Percentiles rank a stretch among this genome's conserved stretches.
Evolutionary conservation across 2,888 invertebrate genomes (phyloP).

Genomic region (Steromphala cineraria): DNA sequence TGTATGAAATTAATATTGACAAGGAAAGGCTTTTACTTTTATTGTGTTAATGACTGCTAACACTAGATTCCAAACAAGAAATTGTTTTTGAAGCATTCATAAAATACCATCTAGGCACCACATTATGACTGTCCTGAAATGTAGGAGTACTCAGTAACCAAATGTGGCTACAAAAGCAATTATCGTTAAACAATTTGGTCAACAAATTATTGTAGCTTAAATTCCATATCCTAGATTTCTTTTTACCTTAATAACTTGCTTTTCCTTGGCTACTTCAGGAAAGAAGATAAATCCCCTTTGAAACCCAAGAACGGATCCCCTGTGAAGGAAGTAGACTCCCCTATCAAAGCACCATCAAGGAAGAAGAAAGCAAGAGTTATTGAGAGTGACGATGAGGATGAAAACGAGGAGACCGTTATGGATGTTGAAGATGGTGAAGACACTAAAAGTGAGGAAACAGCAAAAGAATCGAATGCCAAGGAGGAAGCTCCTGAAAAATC

Average conservation of each 20-base stretch:
- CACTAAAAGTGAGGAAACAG: slow-evolving; percentile 12
- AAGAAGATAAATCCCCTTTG: slow-evolving; percentile 44
- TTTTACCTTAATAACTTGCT: not conserved
- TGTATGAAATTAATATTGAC: too few relatives aligned
- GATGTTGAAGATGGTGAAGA: not conserved
- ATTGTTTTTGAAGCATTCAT: too few relatives aligned
- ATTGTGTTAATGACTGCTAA: too few relatives aligned
- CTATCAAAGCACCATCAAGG: slow-evolving; percentile 39
- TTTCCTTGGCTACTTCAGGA: not conserved
- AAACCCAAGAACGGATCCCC: slow-evolving; percentile 53
- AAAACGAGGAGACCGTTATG: slow-evolving; percentile 20
- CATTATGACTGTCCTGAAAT: too few relatives aligned
- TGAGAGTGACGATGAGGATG: slow-evolving; percentile 62
- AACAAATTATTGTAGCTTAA: too few relatives aligned
- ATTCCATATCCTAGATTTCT: too few relatives aligned
- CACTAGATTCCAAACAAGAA: too few relatives aligned
- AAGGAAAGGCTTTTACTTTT: too few relatives aligned
- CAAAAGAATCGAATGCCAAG: slow-evolving; percentile 19
- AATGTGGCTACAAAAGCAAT: too few relatives aligned
- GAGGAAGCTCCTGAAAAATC: not conserved
- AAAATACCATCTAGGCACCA: too few relatives aligned
- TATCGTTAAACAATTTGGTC: too few relatives aligned
- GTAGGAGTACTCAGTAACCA: too few relatives aligned
- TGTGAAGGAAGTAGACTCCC: slow-evolving; percentile 23
- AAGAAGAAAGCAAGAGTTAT: slow-evolving; percentile 50